Conservation (phyloP, 2,888 invertebrate genomes). For the Mimumesa dahlbomi region DNA sequence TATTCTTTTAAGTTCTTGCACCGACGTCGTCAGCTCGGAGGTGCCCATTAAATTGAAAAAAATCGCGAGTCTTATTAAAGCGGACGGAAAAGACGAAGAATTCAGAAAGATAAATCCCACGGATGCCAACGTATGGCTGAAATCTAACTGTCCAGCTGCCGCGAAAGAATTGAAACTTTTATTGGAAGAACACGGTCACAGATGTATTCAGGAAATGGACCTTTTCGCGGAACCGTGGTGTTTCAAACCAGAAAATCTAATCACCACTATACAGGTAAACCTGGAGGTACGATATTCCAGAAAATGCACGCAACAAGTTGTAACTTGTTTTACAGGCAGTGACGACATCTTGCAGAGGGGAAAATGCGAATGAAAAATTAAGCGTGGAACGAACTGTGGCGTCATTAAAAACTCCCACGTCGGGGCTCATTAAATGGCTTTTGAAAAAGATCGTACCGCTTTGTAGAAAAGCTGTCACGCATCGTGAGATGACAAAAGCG, state of each 20-base stretch:
- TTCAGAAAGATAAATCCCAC: conserved; percentile 81
- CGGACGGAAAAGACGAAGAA: conserved; percentile 80
- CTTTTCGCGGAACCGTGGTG: conserved; percentile 85
- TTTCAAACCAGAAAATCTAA: conserved; percentile 83
- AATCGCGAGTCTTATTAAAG: conserved; percentile 80
- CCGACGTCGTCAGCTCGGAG: conserved; percentile 88
- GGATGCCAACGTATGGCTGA: conserved; percentile 83
- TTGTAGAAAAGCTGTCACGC: conserved; percentile 83
- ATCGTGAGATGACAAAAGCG: conserved; percentile 87
- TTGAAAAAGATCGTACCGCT: conserved; percentile 84
- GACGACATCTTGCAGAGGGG: conserved; percentile 5
- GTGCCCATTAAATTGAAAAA: conserved; percentile 83
- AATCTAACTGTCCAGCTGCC: conserved; percentile 80
- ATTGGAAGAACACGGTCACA: conserved; percentile 86
- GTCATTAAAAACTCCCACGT: conserved; percentile 81
- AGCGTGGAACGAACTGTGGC: conserved; percentile 81
- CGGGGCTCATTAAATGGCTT: conserved; percentile 81
- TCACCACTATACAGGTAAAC: conserved; percentile 84
- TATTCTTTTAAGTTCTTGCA: conserved; percentile 85
- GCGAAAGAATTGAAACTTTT: conserved; percentile 83
- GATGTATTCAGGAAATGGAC: conserved; percentile 87
- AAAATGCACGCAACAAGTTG: no score
- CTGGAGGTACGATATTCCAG: not conserved
- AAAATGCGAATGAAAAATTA: conserved; percentile 38
- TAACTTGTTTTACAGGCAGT: conserved; percentile 41